Evolutionary conservation across 2,113 vertebrate genomes (phyloP).

Genomic region (Rhegmatorhina hoffmannsi): DNA sequence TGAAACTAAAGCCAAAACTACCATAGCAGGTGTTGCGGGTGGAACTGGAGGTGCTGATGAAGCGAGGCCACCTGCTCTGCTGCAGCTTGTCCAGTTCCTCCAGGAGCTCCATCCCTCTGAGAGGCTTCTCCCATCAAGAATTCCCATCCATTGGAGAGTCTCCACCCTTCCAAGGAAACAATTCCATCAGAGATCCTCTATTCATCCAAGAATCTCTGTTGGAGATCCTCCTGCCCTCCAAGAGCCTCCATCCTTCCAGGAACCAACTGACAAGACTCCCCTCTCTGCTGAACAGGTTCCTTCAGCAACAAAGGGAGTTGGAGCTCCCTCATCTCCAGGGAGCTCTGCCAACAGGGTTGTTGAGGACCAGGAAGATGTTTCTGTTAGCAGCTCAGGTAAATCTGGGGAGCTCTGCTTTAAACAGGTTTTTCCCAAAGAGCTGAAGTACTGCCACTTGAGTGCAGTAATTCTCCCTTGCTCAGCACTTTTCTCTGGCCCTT

Average conservation of each 20-base stretch:
- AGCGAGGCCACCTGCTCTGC: background rate
- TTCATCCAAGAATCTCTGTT: accelerated
- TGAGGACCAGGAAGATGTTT: accelerated
- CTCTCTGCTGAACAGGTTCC: background rate
- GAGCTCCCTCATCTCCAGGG: background rate
- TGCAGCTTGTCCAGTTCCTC: no score
- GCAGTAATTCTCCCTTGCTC: background rate
- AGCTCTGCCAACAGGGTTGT: background rate
- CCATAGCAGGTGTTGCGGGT: background rate
- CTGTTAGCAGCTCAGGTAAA: no score
- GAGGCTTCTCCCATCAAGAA: background rate
- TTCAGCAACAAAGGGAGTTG: no score
- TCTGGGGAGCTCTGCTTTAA: background rate
- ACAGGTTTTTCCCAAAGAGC: no score
- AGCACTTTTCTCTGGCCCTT: background rate
- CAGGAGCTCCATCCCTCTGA: background rate
- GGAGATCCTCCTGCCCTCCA: background rate
- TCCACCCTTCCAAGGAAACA: background rate
- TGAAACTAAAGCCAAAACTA: no score
- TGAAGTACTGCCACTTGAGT: background rate
- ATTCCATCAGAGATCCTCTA: background rate
- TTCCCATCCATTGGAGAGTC: background rate
- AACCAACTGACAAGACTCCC: background rate
- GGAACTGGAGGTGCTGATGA: background rate
- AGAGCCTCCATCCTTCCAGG: background rate